phyloP scores from a whole-genome alignment of 2,113 vertebrate genomes.

The Setophaga petechia region DNA sequence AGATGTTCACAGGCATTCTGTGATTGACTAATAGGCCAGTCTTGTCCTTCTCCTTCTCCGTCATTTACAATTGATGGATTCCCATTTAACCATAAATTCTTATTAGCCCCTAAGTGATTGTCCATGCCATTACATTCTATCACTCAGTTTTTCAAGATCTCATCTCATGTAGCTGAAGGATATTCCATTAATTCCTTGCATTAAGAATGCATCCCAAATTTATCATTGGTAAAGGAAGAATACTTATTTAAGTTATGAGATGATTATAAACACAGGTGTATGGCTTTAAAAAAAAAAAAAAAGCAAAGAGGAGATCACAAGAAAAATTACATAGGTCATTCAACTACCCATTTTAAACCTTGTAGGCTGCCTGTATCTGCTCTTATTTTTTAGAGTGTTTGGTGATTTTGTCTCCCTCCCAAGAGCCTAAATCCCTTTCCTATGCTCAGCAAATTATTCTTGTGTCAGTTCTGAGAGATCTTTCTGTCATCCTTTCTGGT shows the following conservation, averaged over 20 bases:
- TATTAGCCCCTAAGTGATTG: slow-evolving; percentile 58
- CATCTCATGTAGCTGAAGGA: slow-evolving; percentile 27
- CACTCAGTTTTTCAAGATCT: slow-evolving; percentile 31
- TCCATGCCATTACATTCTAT: slow-evolving; percentile 26
- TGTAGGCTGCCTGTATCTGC: neutral
- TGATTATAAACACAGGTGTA: neutral
- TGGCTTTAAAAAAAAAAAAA: neutral
- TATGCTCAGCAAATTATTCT: neutral
- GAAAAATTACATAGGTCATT: neutral
- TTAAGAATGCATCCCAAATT: slow-evolving; percentile 21
- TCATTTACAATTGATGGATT: slow-evolving; percentile 58
- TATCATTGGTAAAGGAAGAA: neutral
- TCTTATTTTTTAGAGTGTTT: neutral
- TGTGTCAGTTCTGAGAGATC: neutral
- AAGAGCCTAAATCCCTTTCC: neutral
- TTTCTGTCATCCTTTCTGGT: neutral
- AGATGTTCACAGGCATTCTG: slow-evolving; percentile 9
- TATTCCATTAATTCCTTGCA: slow-evolving; percentile 34
- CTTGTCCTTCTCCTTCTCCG: slow-evolving; percentile 55
- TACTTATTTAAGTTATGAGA: neutral
- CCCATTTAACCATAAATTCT: slow-evolving; percentile 60
- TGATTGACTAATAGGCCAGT: slow-evolving; percentile 47
- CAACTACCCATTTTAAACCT: neutral
- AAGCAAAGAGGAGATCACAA: neutral
- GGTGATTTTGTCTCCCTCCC: neutral